phyloP scores from a whole-genome alignment of 1,140 invertebrate species.

The Drosophila subobscura region DNA sequence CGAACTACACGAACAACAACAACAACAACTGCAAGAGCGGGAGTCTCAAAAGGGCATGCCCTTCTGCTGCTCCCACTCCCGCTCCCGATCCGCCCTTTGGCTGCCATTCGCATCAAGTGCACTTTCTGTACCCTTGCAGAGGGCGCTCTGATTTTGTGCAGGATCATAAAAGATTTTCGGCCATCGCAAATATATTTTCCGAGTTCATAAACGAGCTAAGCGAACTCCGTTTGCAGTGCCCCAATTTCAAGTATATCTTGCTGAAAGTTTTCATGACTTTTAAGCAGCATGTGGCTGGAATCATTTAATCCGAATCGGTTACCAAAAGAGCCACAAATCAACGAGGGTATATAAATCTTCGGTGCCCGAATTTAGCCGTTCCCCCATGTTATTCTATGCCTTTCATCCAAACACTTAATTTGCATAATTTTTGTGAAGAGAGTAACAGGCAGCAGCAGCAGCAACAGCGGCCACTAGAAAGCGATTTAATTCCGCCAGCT shows the following conservation, averaged over 20 bases:
- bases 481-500: constrained; percentile 72
- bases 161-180: no score
- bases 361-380: no score
- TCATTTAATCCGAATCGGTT: no score
- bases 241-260: no score
- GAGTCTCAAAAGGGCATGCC: constrained; percentile 46
- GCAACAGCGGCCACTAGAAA: constrained; percentile 28
- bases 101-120: constrained; percentile 51
- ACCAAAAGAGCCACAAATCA: no score
- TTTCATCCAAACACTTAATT: constrained; percentile 81
- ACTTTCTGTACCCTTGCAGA: constrained; percentile 32
- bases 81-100: constrained; percentile 22
- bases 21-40: constrained; percentile 19
- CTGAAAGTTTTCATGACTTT: no score
- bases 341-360: no score
- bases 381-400: constrained; percentile 39
- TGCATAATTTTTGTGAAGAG: constrained; percentile 75
- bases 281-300: no score
- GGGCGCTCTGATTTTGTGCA: no score
- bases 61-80: constrained; percentile 9
- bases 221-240: no score
- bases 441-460: constrained; percentile 22
- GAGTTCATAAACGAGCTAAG: no score
- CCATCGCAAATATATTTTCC: no score
- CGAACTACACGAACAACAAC: constrained; percentile 33